Base-by-base conservation (phyloP, 2,113 vertebrate genomes). In the Rhabdornis inornatus region DNA sequence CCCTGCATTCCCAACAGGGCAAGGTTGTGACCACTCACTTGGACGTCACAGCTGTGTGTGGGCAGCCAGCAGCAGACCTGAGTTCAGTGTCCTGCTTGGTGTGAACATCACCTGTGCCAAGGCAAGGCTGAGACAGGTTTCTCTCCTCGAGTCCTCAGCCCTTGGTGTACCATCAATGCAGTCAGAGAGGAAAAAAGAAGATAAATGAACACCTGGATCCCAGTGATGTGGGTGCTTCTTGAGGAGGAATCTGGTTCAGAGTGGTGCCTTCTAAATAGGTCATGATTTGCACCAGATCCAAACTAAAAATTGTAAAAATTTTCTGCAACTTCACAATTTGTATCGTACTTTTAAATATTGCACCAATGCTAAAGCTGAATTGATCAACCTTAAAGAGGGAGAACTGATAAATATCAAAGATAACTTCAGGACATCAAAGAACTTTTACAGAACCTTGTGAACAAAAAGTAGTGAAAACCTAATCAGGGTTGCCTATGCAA, bases 11-110 rank as follows among this genome's bases (percentile, higher is more conserved):
- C 35, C 7, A 1, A 13, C 13, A 15, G 55, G 53, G 28, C 6
- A 10, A 7, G 11, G 18, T 11, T n/a, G 52, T 44, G 9, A 7
- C 15, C 65, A 3, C 50, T 42, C 30, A 0, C 81, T 6, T 39
- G 89, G 76, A 7, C 75, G 17, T 53, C 53, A 3, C 45, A 31
- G 3, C 0, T 23, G 0, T 0, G 0, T 39, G 45, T 6, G 10
- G 27, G 50, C 31, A 28, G 44, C 17, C 60, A 55, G 56, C 3
- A 4, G 55, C 50, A 90, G 25, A n/a, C 39, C 33, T 2, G 8
- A 9, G 13, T 22, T 64, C n/a, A 28, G 0, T 20, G 19, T 44
- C 22, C 3, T 3, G 35, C 78, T 49, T 44, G 63, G 16, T 75
- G 49, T 80, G 53, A 85, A 10, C 33, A 53, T 61, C 53, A 19